Percentiles rank a stretch among this genome's conserved stretches.
These are phyloP conservation scores for Parapristionchus giblindavisi DNA, from an alignment of 2,888 invertebrate species.

Conservation along the genomic window DNA sequence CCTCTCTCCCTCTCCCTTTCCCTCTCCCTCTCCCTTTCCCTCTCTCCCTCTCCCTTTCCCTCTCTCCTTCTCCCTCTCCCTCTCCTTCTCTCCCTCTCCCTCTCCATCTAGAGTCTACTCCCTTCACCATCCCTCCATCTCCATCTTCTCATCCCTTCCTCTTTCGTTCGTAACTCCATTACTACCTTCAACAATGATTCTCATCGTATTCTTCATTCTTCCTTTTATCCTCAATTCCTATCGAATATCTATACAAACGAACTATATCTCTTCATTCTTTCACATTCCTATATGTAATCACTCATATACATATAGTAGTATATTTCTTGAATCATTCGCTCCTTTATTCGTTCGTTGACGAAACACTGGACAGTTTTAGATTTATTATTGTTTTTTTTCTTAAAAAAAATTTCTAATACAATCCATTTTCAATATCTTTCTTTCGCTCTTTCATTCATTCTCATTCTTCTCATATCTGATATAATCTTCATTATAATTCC, in stretches of 20 bases:
- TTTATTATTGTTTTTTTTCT: too few relatives aligned
- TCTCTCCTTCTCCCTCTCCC: background rate
- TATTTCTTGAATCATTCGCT: too few relatives aligned
- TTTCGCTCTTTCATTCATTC: too few relatives aligned
- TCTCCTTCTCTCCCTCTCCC: background rate
- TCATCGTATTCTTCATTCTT: background rate
- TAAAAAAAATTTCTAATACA: too few relatives aligned
- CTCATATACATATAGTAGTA: too few relatives aligned
- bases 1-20: background rate
- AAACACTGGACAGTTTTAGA: too few relatives aligned
- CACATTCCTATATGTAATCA: too few relatives aligned
- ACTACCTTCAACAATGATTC: background rate
- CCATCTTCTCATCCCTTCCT: background rate
- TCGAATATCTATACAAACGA: background rate
- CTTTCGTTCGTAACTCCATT: background rate
- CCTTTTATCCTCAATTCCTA: background rate
- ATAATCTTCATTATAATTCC: too few relatives aligned
- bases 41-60: background rate
- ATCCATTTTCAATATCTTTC: too few relatives aligned
- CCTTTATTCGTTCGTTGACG: too few relatives aligned
- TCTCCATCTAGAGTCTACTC: background rate
- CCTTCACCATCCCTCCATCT: background rate
- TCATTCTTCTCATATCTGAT: too few relatives aligned
- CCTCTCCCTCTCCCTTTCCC: background rate
- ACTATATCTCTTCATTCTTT: background rate